phyloP scores from a whole-genome alignment of 2,888 invertebrate genomes.

The Corbicula japonica region DNA sequence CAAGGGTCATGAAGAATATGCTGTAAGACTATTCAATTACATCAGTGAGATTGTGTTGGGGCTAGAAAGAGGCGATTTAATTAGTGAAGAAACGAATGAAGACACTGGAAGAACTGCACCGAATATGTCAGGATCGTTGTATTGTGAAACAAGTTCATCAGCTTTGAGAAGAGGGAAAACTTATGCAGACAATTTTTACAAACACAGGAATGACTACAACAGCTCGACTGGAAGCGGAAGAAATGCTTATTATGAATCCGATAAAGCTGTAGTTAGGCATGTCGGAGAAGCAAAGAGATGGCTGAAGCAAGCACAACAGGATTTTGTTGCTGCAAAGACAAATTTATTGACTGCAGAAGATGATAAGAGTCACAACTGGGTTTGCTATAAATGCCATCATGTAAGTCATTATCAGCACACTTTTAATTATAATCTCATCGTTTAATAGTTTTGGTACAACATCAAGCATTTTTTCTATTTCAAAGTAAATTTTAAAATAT shows the following conservation, averaged over 20 bases:
- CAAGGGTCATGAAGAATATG: slow-evolving; percentile 50
- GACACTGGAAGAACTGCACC: slow-evolving; percentile 11
- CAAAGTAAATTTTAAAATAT: no score
- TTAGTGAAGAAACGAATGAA: slow-evolving; percentile 3
- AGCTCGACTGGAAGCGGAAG: neutral
- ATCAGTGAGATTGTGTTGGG: slow-evolving; percentile 47
- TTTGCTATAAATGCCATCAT: slow-evolving; percentile 68
- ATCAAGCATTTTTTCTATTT: no score
- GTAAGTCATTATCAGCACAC: slow-evolving; percentile 31
- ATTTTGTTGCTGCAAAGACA: slow-evolving; percentile 48
- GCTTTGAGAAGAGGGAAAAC: slow-evolving; percentile 20
- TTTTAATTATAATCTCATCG: neutral
- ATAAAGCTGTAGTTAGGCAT: slow-evolving; percentile 10
- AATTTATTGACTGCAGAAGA: slow-evolving; percentile 11
- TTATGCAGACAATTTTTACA: slow-evolving; percentile 23
- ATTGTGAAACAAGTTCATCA: slow-evolving; percentile 2
- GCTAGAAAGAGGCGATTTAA: slow-evolving; percentile 34
- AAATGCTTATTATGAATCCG: slow-evolving; percentile 13
- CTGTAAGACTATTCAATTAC: slow-evolving; percentile 60
- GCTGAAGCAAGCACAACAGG: slow-evolving; percentile 59
- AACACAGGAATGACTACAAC: slow-evolving; percentile 36
- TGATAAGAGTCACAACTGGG: slow-evolving; percentile 62
- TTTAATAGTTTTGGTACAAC: no score
- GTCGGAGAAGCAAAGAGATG: slow-evolving; percentile 55
- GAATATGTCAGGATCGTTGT: slow-evolving; percentile 35